phyloP scores from a whole-genome alignment of 2,888 invertebrate species.

The Clunio marinus region DNA sequence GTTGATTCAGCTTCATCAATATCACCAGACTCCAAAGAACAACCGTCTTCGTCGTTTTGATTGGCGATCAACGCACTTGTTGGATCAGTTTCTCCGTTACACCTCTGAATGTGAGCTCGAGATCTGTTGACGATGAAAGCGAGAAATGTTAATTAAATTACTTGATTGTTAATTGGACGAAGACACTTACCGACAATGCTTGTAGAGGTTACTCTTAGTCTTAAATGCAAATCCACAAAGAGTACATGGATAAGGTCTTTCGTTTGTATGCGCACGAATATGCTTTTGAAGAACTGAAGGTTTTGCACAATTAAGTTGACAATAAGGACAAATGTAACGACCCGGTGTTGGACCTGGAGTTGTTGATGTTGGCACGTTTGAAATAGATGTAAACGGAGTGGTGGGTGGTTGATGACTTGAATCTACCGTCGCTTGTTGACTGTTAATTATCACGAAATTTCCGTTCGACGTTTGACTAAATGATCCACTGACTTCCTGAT shows the following conservation, averaged over 20 bases:
- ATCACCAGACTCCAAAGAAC: constrained; percentile 33
- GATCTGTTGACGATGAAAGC: no score
- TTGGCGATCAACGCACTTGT: constrained; percentile 3
- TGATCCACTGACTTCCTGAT: neutral
- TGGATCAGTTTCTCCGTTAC: constrained; percentile 27
- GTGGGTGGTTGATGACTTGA: constrained; percentile 1
- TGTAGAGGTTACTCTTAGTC: constrained; percentile 88
- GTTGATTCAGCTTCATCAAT: constrained; percentile 30
- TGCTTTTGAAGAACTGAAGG: constrained; percentile 92
- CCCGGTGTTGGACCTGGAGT: constrained; percentile 49
- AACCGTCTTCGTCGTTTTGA: constrained; percentile 33
- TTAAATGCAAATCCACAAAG: constrained; percentile 90
- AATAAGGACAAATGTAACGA: constrained; percentile 81
- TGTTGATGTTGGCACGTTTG: constrained; percentile 1
- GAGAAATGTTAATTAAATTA: no score
- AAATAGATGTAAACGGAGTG: neutral
- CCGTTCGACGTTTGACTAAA: constrained; percentile 24
- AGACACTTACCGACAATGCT: constrained; percentile 63
- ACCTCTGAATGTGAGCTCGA: constrained; percentile 35
- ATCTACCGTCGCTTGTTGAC: neutral
- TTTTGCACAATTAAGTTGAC: constrained; percentile 84
- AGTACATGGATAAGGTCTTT: constrained; percentile 84
- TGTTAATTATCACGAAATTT: constrained; percentile 34
- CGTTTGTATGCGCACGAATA: constrained; percentile 89
- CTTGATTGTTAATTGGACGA: neutral